Base-by-base conservation (phyloP, 2,888 invertebrate genomes). In the Magallana nippona region DNA sequence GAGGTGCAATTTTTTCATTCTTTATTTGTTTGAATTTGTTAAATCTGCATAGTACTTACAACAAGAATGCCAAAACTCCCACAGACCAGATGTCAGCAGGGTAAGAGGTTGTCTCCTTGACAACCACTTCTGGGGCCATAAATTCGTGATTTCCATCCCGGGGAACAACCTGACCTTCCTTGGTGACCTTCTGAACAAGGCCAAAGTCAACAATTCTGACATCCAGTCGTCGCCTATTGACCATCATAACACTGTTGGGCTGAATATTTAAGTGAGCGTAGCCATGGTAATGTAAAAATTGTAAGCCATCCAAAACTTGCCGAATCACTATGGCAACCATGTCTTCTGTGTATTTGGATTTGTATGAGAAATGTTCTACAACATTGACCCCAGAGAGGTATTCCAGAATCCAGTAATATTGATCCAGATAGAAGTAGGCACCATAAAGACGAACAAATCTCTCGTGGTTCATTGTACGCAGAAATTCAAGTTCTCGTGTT, bases 181-280 rank as follows among this genome's bases (percentile, higher is more conserved):
- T 89, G 15, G 85, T 86, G 27, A 93, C 82, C 55, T 87, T 90
- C 32, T 97, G 96, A 0, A 98, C 97, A 1, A 97, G 96, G 0
- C 98, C 98, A 92, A 99, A 97, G 95, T 99, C 99, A 3, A 98
- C 96, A 58, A 99, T 95, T 94, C 99, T 99, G 5, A 99, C 96
- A 82, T 94, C 92, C 17, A 90, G 86, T 15, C 92, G 87, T 19
- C 91, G 87, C 32, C 92, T 84, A 0, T 97, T 97, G 1, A 97
- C 96, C 97, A 99, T 98, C 8, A 99, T 98, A 55, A 99, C 96
- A 94, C 99, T 99, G 93, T 98, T 98, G 0, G 99, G 99, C 93
- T 99, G 98, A 78, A 99, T 87, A 87, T 94, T 94, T 55, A 94
- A 88, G 88, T 94, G 94, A 3, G 91, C 91, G 55, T 93, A 90